Base-by-base conservation (phyloP, 2,113 vertebrate genomes). In the Gallinago paraguaiae region DNA sequence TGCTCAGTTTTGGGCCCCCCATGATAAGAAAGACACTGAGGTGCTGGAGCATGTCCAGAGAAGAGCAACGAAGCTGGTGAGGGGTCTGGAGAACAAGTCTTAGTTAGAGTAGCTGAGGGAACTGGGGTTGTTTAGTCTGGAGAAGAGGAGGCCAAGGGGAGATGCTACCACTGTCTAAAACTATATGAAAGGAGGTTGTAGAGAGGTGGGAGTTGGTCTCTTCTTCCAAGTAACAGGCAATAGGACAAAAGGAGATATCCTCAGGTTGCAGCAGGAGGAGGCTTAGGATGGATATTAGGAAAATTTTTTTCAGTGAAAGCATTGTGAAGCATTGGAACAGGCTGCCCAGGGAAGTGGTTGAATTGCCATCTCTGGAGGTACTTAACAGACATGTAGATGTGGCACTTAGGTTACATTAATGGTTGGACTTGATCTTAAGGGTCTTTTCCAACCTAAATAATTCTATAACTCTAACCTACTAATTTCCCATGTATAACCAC, bases 21-120 rank as follows among this genome's bases (percentile, higher is more conserved):
- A 6, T 9, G 51, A 1, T 6, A 10, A n/a, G n/a, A 53, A 25
- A 2, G 46, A 43, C 41, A 43, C 6, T 43, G 41, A 43, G 41
- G 41, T 43, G 41, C 46, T 83, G 43, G 6, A 76, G 6, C 0
- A 0, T 31, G 46, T 35, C 33, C 37, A 59, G 7, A n/a, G 33
- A 74, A 56, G 28, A 14, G 22, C 10, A 57, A 0, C 0, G 0
- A 13, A 30, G 28, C 10, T 78, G 45, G 10, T 25, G 30, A 53
- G 45, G 46, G 13, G 5, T 4, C 56, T 65, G 7, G 35, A 46
- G 30, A 2, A 11, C 30, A 53, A 45, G 20, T 33, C 5, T 17
- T 5, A 0, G 5, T 27, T 61, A 16, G 24, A 70, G 17, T 2
- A 5, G 16, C 33, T 71, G 5, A 51, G 33, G 5, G 10, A 6